Evolutionary conservation across 2,113 vertebrate species (phyloP).

Genomic region (Upupa epops): DNA sequence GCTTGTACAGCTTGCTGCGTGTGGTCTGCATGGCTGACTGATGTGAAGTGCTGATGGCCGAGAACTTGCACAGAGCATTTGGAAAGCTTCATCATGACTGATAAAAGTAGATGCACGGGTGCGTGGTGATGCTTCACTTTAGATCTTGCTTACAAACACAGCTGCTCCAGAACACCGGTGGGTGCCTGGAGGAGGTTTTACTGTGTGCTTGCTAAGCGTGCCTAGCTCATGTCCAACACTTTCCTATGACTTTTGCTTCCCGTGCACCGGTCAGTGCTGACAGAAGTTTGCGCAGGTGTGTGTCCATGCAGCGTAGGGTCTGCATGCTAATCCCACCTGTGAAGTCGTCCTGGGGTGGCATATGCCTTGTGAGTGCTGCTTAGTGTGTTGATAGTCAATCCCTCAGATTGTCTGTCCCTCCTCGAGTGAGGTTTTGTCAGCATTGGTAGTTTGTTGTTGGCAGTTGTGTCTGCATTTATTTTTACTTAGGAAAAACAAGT

Average conservation of each 20-base stretch:
- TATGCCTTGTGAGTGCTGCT: background rate
- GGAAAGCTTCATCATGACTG: background rate
- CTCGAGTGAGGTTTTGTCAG: background rate
- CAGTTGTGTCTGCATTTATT: background rate
- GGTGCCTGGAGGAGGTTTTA: background rate
- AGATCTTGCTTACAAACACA: background rate
- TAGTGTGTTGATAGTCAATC: background rate
- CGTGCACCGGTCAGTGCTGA: background rate
- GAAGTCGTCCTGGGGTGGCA: background rate
- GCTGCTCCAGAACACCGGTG: background rate
- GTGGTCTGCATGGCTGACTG: background rate
- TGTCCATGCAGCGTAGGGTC: background rate
- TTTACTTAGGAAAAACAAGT: background rate
- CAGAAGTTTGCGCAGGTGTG: background rate
- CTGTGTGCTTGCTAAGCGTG: background rate
- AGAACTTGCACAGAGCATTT: background rate
- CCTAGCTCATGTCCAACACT: background rate
- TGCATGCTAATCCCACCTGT: background rate
- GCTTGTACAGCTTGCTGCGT: background rate
- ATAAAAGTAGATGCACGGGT: background rate
- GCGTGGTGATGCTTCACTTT: background rate
- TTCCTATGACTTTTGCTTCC: background rate
- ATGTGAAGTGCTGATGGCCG: background rate
- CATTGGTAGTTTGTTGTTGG: background rate
- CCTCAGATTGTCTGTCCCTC: background rate